Base-by-base conservation (phyloP, 2,888 invertebrate genomes). In the Saturnia japonica region DNA sequence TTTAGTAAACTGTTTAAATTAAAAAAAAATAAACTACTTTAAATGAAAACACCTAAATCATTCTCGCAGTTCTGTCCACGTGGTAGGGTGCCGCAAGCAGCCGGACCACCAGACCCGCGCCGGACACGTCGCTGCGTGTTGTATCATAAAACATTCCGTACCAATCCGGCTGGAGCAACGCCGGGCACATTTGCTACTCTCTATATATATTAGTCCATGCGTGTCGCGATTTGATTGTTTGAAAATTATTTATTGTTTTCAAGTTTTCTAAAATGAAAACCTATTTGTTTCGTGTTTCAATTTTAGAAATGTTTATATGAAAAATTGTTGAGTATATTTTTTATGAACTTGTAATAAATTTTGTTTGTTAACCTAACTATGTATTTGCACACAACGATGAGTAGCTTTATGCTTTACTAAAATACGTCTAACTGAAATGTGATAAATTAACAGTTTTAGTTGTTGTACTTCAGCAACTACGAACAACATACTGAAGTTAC, bases 11-110 rank as follows among this genome's bases (percentile, higher is more conserved):
- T 19, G 34, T 40, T 8, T 70, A 51, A 64, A 77, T 77, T n/a
- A 82, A 80, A 81, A 85, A 88, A 88, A 87, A 83, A 87, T 82
- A 40, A 57, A 83, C 80, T 84, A 82, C 78, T 79, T 77, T 85
- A 89, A 89, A 91, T 91, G 89, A 91, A 90, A 88, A 80, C 83
- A 77, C 75, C 82, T 91, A 90, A 90, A 91, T 91, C 91, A 89
- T 85, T 80, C 74, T 81, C 76, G 87, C 86, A 86, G 85, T 89
- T 88, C 83, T 86, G 87, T 89, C 89, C 89, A 89, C 88, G 87
- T 90, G 91, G 85, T 85, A 57, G 25, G 57, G 57, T 57, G 91
- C 86, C 86, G 88, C 90, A 79, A 77, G 78, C 84, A 80, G 76
- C 79, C 82, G n/a, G n/a, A n/a, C n/a, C n/a, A n/a, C n/a, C n/a